These are phyloP conservation scores for Forficula auricularia DNA, from an alignment of 1,140 invertebrate genomes.

Conservation along the genomic window DNA sequence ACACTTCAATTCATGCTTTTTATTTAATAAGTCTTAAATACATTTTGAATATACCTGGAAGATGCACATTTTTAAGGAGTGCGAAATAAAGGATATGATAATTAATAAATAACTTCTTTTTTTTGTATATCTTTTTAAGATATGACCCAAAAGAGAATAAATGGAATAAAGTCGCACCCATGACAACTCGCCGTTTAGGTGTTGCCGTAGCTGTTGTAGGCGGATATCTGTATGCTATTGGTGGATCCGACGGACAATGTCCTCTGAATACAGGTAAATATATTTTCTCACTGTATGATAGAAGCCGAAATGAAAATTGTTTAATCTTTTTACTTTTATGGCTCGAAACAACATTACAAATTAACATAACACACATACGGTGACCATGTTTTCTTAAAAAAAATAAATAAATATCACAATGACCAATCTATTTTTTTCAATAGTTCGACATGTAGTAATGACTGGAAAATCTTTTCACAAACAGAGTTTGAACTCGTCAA, in stretches of 20 bases:
- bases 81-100: too few relatives aligned
- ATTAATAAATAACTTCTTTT: slow-evolving; percentile 6
- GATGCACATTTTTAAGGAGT: neutral
- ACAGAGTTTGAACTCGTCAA: too few relatives aligned
- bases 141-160: slow-evolving; percentile 96
- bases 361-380: slow-evolving; percentile 33
- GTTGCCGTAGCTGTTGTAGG: slow-evolving; percentile 95
- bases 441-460: neutral
- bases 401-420: neutral
- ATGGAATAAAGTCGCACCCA: slow-evolving; percentile 91
- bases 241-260: slow-evolving; percentile 91
- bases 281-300: neutral
- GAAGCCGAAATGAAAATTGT: slow-evolving; percentile 2
- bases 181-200: slow-evolving; percentile 88
- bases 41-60: too few relatives aligned
- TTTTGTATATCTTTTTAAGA: slow-evolving; percentile 27
- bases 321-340: slow-evolving; percentile 43
- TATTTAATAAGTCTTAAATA: too few relatives aligned
- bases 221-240: slow-evolving; percentile 90
- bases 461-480: too few relatives aligned
- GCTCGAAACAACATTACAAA: slow-evolving; percentile 68
- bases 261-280: slow-evolving; percentile 68
- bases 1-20: too few relatives aligned
- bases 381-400: too few relatives aligned
- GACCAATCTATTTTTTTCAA: neutral